Evolutionary conservation across 2,113 vertebrate genomes (phyloP).

Genomic region (Sebastes fasciatus): DNA sequence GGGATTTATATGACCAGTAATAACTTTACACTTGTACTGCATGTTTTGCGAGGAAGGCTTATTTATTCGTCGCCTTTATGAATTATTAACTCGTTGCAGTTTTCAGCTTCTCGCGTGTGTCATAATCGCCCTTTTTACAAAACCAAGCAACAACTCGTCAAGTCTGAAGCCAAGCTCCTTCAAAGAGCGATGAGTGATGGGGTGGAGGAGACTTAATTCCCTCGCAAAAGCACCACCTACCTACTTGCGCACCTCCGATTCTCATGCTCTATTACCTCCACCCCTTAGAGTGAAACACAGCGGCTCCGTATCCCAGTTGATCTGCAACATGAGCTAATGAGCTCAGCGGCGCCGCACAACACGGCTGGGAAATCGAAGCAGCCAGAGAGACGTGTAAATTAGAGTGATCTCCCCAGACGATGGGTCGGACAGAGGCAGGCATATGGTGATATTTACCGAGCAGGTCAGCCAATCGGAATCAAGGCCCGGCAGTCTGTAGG

Average conservation of each 20-base stretch:
- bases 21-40: too few species aligned
- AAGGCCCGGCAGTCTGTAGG: conserved; percentile 20
- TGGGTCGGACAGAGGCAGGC: conserved; percentile 51
- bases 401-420: conserved; percentile 60
- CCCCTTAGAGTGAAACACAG: conserved; percentile 62
- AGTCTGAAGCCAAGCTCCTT: not conserved
- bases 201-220: conserved; percentile 14
- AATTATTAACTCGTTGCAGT: conserved; percentile 3
- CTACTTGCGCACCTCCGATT: conserved; percentile 31
- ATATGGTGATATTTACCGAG: conserved; percentile 63
- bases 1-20: not conserved
- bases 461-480: conserved; percentile 56
- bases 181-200: conserved; percentile 1
- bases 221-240: conserved; percentile 33
- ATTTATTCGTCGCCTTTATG: not conserved
- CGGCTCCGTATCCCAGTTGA: conserved; percentile 58
- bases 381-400: conserved; percentile 67
- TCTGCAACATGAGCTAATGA: conserved; percentile 79
- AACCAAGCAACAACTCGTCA: conserved; percentile 20
- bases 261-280: conserved; percentile 45
- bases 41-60: not conserved
- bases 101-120: conserved; percentile 15
- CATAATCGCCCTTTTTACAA: not conserved
- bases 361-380: conserved; percentile 69
- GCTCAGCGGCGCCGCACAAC: conserved; percentile 56